Conservation (phyloP, 2,797 vertebrate species). For the Clarias laeviceps region DNA sequence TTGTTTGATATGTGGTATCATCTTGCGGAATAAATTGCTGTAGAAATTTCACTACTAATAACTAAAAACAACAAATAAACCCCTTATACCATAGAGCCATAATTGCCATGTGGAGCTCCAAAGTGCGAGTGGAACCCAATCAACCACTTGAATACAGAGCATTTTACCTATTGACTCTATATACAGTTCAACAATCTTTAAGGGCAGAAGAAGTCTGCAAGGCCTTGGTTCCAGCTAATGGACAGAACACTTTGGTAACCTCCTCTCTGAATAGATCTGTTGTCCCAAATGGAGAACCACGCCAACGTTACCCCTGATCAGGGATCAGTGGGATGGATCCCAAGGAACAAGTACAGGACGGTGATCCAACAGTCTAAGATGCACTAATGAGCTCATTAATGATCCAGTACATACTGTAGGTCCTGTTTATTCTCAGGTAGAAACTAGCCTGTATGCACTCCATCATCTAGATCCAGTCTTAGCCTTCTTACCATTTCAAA, state of each 20-base stretch:
- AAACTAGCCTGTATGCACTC: neutral
- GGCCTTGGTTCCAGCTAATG: neutral
- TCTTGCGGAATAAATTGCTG: too few relatives aligned
- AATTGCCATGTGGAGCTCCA: too few relatives aligned
- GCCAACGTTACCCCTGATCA: neutral
- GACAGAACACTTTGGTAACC: neutral
- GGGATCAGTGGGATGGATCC: neutral
- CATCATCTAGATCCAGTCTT: neutral
- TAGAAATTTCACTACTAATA: too few relatives aligned
- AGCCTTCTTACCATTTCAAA: neutral
- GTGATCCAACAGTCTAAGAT: neutral
- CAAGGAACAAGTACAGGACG: neutral
- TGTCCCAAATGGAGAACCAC: neutral
- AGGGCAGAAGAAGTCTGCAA: neutral
- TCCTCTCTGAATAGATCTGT: neutral
- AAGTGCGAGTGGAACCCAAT: too few relatives aligned
- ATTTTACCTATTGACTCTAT: too few relatives aligned
- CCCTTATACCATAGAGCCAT: too few relatives aligned
- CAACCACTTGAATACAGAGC: too few relatives aligned
- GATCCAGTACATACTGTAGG: neutral
- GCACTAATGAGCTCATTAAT: neutral
- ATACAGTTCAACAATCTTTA: neutral
- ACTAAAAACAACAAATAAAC: too few relatives aligned
- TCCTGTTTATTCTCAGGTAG: neutral
- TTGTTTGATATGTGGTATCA: too few relatives aligned